Percentiles rank a stretch among this genome's conserved stretches.
Conservation (phyloP, 2,888 invertebrate genomes). For the Agrilus mali region DNA sequence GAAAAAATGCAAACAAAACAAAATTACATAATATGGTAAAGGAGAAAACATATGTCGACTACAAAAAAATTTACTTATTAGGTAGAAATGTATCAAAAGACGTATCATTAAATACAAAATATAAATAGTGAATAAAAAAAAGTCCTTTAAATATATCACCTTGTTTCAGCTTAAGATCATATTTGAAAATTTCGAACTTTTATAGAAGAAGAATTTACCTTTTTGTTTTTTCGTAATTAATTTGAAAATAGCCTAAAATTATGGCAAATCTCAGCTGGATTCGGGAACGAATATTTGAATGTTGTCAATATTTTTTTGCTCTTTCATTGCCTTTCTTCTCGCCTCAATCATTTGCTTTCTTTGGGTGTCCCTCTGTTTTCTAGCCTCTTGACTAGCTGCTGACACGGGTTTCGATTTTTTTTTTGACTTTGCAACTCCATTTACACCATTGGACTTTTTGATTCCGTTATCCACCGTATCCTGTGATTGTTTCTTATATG, state of each 20-base stretch:
- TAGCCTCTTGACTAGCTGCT: conserved; percentile 39
- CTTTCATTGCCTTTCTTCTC: conserved; percentile 47
- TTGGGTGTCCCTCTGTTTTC: conserved; percentile 48
- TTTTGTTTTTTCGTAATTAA: not conserved
- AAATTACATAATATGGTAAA: no score
- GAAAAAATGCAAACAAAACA: no score
- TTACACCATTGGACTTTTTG: conserved; percentile 8
- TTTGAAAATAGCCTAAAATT: not conserved
- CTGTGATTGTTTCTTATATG: not conserved
- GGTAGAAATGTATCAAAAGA: no score
- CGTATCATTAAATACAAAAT: no score
- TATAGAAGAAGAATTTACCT: no score
- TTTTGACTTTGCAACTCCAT: conserved; percentile 12
- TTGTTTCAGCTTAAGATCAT: no score
- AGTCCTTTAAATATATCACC: no score
- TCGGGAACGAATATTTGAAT: conserved; percentile 35
- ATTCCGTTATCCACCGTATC: conserved; percentile 4
- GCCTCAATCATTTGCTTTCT: conserved; percentile 71
- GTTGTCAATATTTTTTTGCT: conserved; percentile 20
- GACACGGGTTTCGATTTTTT: conserved; percentile 11
- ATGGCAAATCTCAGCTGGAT: conserved; percentile 28
- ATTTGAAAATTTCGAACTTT: no score
- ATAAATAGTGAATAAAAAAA: no score
- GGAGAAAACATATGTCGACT: no score
- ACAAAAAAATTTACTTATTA: no score